A percentile compares a stretch with the other conserved stretches of the same genome.
These are phyloP conservation scores for Tillus elongatus DNA, from an alignment of 2,888 invertebrate genomes.

Conservation along the genomic window DNA sequence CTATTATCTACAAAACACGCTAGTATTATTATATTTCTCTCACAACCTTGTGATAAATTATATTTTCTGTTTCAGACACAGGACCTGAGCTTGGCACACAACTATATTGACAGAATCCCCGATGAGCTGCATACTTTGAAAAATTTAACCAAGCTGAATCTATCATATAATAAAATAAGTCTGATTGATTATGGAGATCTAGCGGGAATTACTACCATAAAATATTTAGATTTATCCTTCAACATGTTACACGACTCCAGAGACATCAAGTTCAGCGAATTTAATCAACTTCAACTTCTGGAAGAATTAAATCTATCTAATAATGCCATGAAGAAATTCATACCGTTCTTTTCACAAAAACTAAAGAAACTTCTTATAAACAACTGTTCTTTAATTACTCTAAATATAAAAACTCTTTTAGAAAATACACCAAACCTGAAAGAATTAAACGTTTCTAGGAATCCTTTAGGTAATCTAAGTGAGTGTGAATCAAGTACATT, in stretches of 20 bases:
- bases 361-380: conserved; percentile 52
- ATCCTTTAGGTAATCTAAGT: conserved; percentile 32
- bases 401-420: conserved; percentile 46
- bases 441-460: conserved; percentile 43
- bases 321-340: conserved; percentile 46
- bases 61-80: conserved; percentile 3
- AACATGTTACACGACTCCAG: conserved; percentile 54
- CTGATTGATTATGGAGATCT: no score
- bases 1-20: no score
- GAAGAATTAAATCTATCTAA: conserved; percentile 53
- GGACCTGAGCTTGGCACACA: background rate
- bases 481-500: conserved; percentile 27
- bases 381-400: conserved; percentile 51
- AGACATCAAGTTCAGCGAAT: conserved; percentile 47
- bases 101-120: background rate
- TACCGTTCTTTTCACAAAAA: conserved; percentile 25
- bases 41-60: no score
- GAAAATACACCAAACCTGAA: conserved; percentile 47
- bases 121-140: conserved; percentile 39
- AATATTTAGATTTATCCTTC: conserved; percentile 51
- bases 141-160: conserved; percentile 51
- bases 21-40: no score
- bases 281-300: conserved; percentile 45
- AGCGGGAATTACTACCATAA: conserved; percentile 1
- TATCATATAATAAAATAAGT: conserved; percentile 59